A percentile compares a stretch with the other conserved stretches of the same genome.
These are phyloP conservation scores for Xenus cinereus DNA, from an alignment of 2,113 vertebrate genomes.

Conservation along the genomic window DNA sequence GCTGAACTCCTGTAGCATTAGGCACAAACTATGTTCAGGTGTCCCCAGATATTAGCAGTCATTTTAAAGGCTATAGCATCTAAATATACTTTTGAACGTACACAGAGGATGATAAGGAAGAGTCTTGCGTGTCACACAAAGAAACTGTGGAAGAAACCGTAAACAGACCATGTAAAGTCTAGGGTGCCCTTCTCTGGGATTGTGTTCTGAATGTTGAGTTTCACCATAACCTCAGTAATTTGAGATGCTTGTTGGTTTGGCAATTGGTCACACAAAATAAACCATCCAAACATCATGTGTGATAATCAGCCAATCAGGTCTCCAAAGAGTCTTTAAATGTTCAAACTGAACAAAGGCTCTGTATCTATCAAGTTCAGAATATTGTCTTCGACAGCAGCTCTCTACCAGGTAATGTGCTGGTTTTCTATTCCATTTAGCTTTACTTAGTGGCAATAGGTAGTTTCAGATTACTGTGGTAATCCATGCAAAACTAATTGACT, in stretches of 20 bases:
- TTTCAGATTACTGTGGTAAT: slow-evolving; percentile 12
- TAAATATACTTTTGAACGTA: background rate
- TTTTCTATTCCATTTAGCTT: slow-evolving; percentile 43
- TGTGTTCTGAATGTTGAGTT: background rate
- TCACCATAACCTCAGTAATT: background rate
- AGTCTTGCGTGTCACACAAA: background rate
- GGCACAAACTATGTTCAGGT: background rate
- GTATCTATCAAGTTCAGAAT: slow-evolving; percentile 1
- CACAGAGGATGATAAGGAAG: background rate
- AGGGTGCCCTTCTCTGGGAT: background rate
- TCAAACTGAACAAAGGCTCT: slow-evolving; percentile 44
- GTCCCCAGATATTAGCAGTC: background rate
- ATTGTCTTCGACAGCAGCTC: slow-evolving; percentile 44
- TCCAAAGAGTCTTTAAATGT: slow-evolving; percentile 65
- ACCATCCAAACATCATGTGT: slow-evolving; percentile 50
- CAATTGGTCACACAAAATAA: slow-evolving; percentile 61
- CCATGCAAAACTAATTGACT: slow-evolving; percentile 32
- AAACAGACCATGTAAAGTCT: background rate
- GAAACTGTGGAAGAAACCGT: background rate
- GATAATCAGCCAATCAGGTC: slow-evolving; percentile 52
- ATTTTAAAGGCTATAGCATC: background rate
- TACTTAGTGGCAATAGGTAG: background rate
- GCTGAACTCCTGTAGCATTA: background rate
- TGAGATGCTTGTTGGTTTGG: slow-evolving; percentile 33
- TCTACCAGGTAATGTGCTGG: slow-evolving; percentile 52